These are phyloP conservation scores for Gisinianus flammeolus DNA, from an alignment of 2,888 invertebrate species.

Conservation along the genomic window DNA sequence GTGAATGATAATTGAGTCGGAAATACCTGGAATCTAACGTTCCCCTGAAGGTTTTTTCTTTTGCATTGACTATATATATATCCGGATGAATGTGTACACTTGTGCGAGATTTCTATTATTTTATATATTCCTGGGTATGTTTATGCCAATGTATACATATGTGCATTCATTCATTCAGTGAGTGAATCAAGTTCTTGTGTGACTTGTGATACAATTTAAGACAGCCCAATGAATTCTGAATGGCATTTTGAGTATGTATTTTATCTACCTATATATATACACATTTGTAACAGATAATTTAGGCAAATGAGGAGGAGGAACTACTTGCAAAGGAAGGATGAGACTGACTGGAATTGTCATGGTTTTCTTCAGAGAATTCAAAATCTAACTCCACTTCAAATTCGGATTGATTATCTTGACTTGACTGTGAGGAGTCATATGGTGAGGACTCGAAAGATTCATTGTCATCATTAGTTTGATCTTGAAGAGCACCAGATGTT, in stretches of 20 bases:
- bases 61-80: too few relatives aligned
- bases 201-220: too few relatives aligned
- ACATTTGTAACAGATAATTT: neutral
- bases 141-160: too few relatives aligned
- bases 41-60: too few relatives aligned
- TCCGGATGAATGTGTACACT: too few relatives aligned
- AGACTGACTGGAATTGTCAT: neutral
- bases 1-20: too few relatives aligned
- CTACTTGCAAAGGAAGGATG: constrained; percentile 6
- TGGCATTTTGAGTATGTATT: neutral
- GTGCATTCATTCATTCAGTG: too few relatives aligned
- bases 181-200: too few relatives aligned
- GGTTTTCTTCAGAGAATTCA: constrained; percentile 58
- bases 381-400: constrained; percentile 58
- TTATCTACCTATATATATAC: neutral
- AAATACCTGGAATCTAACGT: too few relatives aligned
- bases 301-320: constrained; percentile 31
- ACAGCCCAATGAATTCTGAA: too few relatives aligned
- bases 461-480: constrained; percentile 42
- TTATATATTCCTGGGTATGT: too few relatives aligned
- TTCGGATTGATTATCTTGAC: constrained; percentile 54
- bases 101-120: too few relatives aligned
- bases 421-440: constrained; percentile 40
- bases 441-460: constrained; percentile 44
- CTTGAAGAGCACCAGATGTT: constrained; percentile 9